These are phyloP conservation scores for Charanyca ferruginea DNA, from an alignment of 2,888 invertebrate species.

Conservation along the genomic window DNA sequence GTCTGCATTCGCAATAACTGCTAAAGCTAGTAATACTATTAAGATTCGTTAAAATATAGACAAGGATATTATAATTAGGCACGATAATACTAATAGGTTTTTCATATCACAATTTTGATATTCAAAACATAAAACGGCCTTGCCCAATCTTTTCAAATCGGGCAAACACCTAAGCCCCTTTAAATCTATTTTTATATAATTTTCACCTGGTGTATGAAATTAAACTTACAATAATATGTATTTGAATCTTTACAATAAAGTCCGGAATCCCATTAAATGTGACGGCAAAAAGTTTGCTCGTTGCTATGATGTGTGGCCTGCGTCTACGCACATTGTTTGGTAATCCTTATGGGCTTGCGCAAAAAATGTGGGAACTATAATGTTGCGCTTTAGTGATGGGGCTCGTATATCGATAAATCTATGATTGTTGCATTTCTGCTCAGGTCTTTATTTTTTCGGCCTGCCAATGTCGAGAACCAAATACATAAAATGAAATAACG, in stretches of 20 bases:
- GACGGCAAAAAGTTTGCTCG: slow-evolving; percentile 81
- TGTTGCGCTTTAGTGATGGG: slow-evolving; percentile 72
- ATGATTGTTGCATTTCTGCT: background rate
- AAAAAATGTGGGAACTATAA: slow-evolving; percentile 86
- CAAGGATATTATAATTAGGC: too few species aligned
- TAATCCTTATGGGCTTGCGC: slow-evolving; percentile 80
- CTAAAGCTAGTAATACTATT: too few species aligned
- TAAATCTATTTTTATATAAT: slow-evolving; percentile 54
- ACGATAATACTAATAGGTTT: too few species aligned
- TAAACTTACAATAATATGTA: slow-evolving; percentile 64
- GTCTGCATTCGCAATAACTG: too few species aligned
- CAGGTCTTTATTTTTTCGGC: background rate
- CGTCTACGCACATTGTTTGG: slow-evolving; percentile 84
- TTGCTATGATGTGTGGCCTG: slow-evolving; percentile 86
- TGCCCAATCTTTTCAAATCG: slow-evolving; percentile 24
- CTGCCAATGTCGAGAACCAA: background rate
- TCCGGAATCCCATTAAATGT: slow-evolving; percentile 84
- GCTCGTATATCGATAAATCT: slow-evolving; percentile 26
- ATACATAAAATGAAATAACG: background rate
- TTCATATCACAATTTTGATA: too few species aligned
- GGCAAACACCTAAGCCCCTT: slow-evolving; percentile 27
- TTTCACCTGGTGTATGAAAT: slow-evolving; percentile 62
- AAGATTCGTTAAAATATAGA: too few species aligned
- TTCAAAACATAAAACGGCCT: slow-evolving; percentile 18
- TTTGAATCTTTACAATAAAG: slow-evolving; percentile 76